phyloP scores from a whole-genome alignment of 2,888 invertebrate species.

The Folsomia manolachei region DNA sequence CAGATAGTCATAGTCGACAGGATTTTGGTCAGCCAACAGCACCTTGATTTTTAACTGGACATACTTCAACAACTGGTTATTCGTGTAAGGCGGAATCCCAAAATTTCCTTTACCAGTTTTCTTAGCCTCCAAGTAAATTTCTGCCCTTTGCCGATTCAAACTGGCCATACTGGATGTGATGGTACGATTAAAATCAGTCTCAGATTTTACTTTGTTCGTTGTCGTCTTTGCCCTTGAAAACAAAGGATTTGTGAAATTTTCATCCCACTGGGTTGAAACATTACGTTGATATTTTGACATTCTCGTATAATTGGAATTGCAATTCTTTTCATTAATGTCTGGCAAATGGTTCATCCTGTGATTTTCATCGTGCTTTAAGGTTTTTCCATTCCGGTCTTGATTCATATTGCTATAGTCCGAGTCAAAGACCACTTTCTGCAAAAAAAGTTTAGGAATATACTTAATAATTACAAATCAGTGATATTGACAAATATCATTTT shows the following conservation, averaged over 20 bases:
- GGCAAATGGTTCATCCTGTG: neutral
- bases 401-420: too few species aligned
- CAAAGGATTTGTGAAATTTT: too few species aligned
- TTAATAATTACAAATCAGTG: too few species aligned
- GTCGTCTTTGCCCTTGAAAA: constrained; percentile 17
- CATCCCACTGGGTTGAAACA: too few species aligned
- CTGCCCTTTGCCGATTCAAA: constrained; percentile 37
- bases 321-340: neutral
- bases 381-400: too few species aligned
- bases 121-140: constrained; percentile 33
- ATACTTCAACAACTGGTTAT: constrained; percentile 39
- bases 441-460: too few species aligned
- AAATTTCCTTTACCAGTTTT: constrained; percentile 19
- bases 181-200: constrained; percentile 11
- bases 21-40: constrained; percentile 24
- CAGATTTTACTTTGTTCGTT: neutral
- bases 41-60: constrained; percentile 38
- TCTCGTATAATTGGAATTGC: too few species aligned
- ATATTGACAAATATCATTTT: too few species aligned
- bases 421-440: too few species aligned
- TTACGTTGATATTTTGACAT: too few species aligned
- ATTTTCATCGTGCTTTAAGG: neutral
- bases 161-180: constrained; percentile 28
- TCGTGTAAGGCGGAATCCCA: constrained; percentile 41
- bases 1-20: neutral